Percentiles rank a stretch among this genome's conserved stretches.
Conservation (phyloP, 2,888 invertebrate genomes). For the Shargacucullia verbasci region DNA sequence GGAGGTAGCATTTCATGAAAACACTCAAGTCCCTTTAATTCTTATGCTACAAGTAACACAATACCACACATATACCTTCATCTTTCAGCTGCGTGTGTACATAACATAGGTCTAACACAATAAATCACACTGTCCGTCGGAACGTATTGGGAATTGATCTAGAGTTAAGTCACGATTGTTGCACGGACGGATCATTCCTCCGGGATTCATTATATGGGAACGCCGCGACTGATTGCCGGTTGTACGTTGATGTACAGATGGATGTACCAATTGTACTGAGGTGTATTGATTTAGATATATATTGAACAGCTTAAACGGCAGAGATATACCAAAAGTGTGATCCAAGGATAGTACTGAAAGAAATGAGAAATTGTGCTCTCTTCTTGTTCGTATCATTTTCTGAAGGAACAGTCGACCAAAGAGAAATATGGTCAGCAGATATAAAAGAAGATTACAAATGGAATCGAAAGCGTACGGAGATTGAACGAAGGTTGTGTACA, state of each 20-base stretch:
- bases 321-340: no score
- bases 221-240: constrained; percentile 78
- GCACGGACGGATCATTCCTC: constrained; percentile 78
- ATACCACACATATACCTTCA: constrained; percentile 25
- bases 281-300: constrained; percentile 15
- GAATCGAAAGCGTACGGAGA: no score
- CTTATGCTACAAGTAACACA: constrained; percentile 5
- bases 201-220: constrained; percentile 85
- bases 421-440: no score
- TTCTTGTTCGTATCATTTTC: no score
- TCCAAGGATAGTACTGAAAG: no score
- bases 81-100: constrained; percentile 10
- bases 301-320: no score
- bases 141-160: constrained; percentile 84
- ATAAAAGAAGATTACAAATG: no score
- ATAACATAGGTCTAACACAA: constrained; percentile 60
- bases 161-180: constrained; percentile 87
- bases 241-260: constrained; percentile 45
- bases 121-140: constrained; percentile 69
- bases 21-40: no score
- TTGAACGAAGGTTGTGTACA: no score
- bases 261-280: constrained; percentile 12
- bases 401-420: no score
- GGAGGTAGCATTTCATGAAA: not conserved
- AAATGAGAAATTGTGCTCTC: no score